Conservation (phyloP, 2,888 invertebrate species). For the Ypsolopha scabrella region DNA sequence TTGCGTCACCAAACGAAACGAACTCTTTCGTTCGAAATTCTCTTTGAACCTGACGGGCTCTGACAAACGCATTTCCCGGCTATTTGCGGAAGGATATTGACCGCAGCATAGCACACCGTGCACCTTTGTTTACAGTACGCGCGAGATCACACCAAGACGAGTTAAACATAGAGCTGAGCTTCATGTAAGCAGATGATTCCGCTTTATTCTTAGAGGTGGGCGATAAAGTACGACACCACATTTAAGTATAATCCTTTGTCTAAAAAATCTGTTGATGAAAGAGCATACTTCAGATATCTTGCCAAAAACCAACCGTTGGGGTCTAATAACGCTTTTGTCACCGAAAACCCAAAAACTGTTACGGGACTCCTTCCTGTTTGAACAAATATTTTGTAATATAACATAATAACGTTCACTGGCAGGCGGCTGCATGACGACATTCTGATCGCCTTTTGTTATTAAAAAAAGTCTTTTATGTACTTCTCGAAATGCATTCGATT, state of each 20-base stretch:
- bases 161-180: conserved; percentile 43
- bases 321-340: conserved; percentile 1
- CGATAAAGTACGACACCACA: background rate
- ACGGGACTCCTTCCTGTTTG: conserved; percentile 35
- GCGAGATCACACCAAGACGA: conserved; percentile 24
- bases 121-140: conserved; percentile 55
- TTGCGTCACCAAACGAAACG: background rate
- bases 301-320: background rate
- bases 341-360: conserved; percentile 5
- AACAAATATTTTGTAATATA: conserved; percentile 31
- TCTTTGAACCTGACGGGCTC: conserved; percentile 13
- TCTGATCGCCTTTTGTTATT: background rate
- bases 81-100: conserved; percentile 61
- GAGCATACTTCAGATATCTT: too few species aligned
- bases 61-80: conserved; percentile 24
- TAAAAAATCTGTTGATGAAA: too few species aligned
- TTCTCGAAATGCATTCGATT: background rate
- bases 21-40: background rate
- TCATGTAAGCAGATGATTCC: conserved; percentile 1
- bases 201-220: background rate
- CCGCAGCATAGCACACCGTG: conserved; percentile 33
- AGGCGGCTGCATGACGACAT: conserved; percentile 1
- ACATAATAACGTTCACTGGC: conserved; percentile 14
- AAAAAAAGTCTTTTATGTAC: conserved; percentile 1
- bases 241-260: too few species aligned